Evolutionary conservation across 1,140 invertebrate species (phyloP).

Genomic region (Bombus cullumanus): DNA sequence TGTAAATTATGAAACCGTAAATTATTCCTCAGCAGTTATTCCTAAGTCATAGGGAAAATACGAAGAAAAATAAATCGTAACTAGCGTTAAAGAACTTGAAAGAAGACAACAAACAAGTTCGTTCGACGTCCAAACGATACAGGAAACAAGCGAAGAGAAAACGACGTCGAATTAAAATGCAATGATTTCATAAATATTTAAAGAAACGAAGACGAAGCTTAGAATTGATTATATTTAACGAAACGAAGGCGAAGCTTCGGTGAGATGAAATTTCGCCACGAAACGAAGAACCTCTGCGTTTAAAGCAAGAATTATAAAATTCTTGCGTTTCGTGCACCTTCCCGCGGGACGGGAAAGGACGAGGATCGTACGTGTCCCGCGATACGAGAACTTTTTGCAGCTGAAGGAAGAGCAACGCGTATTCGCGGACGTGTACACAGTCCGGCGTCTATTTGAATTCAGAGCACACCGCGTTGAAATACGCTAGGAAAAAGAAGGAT

Average conservation of each 20-base stretch:
- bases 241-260: background rate
- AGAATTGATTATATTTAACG: background rate
- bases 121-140: too few relatives aligned
- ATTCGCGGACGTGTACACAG: background rate
- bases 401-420: background rate
- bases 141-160: too few relatives aligned
- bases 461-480: constrained; percentile 49
- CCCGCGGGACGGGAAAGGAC: constrained; percentile 9
- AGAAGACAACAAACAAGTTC: too few relatives aligned
- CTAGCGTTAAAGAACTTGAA: too few relatives aligned
- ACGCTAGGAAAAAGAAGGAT: constrained; percentile 53
- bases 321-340: constrained; percentile 27
- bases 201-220: background rate
- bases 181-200: background rate
- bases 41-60: too few relatives aligned
- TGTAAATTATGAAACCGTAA: too few relatives aligned
- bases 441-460: constrained; percentile 50
- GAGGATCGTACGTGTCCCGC: constrained; percentile 44
- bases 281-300: constrained; percentile 9
- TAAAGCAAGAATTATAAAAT: constrained; percentile 38
- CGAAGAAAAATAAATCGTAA: too few relatives aligned
- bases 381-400: constrained; percentile 45
- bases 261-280: background rate
- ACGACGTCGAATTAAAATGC: too few relatives aligned
- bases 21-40: too few relatives aligned